Conservation (phyloP, 1,140 invertebrate species). For the Acromyrmex echinatior region DNA sequence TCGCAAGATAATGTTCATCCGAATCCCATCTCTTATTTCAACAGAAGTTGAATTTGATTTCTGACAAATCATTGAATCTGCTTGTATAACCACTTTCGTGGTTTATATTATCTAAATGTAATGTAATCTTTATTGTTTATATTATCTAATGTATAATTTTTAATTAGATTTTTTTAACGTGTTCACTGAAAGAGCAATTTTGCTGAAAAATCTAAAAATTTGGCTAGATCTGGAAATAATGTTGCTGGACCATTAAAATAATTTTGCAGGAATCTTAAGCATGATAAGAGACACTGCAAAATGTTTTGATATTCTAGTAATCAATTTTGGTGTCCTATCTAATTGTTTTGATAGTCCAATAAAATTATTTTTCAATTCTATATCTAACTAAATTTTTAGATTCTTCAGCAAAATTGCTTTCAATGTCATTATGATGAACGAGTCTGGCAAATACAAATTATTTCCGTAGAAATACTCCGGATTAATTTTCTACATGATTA, state of each 20-base stretch:
- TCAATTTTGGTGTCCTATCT: no score
- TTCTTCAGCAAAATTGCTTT: no score
- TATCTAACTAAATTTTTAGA: no score
- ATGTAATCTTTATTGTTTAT: background rate
- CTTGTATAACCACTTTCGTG: background rate
- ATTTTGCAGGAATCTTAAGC: no score
- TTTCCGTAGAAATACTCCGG: background rate
- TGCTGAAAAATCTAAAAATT: no score
- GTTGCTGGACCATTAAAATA: no score
- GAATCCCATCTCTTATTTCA: constrained; percentile 13
- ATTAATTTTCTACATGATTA: constrained; percentile 12
- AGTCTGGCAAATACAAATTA: background rate
- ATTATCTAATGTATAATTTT: background rate
- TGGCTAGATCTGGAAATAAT: no score
- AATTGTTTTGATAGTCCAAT: no score
- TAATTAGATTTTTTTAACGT: background rate
- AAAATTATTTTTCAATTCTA: no score
- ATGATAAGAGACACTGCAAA: no score
- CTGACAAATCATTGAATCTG: background rate
- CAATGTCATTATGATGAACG: background rate
- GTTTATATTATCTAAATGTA: background rate
- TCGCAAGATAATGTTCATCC: constrained; percentile 14
- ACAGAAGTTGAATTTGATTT: constrained; percentile 2
- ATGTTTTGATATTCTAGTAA: no score
- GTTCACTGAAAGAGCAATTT: no score